Base-by-base conservation (phyloP, 2,113 vertebrate genomes). In the Hemichromis elongatus region DNA sequence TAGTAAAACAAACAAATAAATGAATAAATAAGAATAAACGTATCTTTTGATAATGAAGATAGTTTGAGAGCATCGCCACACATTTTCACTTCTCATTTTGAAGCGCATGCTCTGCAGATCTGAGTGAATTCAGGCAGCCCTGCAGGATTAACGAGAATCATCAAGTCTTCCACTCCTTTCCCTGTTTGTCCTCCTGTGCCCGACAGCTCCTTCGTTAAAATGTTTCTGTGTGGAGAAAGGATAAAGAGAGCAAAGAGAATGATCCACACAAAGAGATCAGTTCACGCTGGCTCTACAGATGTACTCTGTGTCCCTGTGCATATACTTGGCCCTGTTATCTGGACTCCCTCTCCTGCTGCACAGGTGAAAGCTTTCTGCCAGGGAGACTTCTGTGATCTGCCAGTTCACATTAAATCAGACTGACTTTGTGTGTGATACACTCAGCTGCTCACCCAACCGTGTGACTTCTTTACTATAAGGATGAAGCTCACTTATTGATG, bases 291-390 rank as follows among this genome's bases (percentile, higher is more conserved):
- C 14, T 77, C 28, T 55, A 40, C 59, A 77, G 66, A 81, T 54
- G 70, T 55, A 16, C 40, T n/a, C 19, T 57, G 37, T 28, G 12
- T 45, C 40, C 21, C 82, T 19, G 37, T 63, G 30, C 28, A 35
- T 6, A 16, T 35, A 50, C 66, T 33, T 52, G 1, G 47, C 35
- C 50, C 63, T 78, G 59, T 3, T 56, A 14, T 47, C 80, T 73
- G 56, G 12, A 28, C 63, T 19, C 63, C 33, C 24, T 85, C 47
- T 81, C 45, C 50, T n/a, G 81, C 11, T 82, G 52, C 66, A 53
- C 88, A 88, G 88, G 90, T 90, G 82, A 84, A 84, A 80, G 50
- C 21, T 57, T 87, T 26, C 53, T 66, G 24, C 75, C 54, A 79
- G 81, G 10, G 16, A 88, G 26, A 57, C 85, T 82, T 55, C 73